Evolutionary conservation across 2,888 invertebrate species (phyloP), one percentile per base, ranked within the genome.

Genomic region (Catocala sponsa): DNA sequence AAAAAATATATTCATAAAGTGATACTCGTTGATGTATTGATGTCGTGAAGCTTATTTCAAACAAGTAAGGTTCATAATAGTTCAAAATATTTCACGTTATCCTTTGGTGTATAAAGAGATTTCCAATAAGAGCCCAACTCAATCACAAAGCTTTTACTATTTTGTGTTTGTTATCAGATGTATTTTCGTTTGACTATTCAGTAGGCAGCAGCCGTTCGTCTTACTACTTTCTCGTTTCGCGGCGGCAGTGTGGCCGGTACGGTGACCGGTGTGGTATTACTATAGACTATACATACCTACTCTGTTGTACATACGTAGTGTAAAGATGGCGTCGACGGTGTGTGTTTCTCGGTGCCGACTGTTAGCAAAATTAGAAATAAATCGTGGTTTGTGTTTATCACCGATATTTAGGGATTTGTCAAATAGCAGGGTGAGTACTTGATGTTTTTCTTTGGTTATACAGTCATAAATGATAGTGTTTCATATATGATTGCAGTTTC

Each of bases 241-340:
- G 76, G 80, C 81, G 83, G 78, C 82, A 82, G 81, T 82, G 68
- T 58, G 74, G 53, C 60, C 75, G 72, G 74, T 62, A 75, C 71
- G 71, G 73, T 66, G 76, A 75, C 76, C 76, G 79, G 78, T 74
- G 70, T 70, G 76, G 77, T 73, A 68, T 74, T 76, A 63, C 74
- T 77, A 70, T 75, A 72, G 71, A 63, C 72, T 80, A 78, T 74
- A 76, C 67, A 68, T 76, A 79, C 72, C 54, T 74, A 78, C 62
- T 62, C 41, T 51, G 44, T 55, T 65, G 50, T 80, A 79, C 74
- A 74, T 76, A 82, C 73, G 91, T 93, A 92, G 92, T 93, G 90
- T 90, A 92, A 95, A 95, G 91, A 95, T 95, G 95, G 95, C 95
- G 95, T 94, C 95, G 88, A 94, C 94, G 87, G 95, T 95, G 88